Evolutionary conservation across 2,888 invertebrate genomes (phyloP), one percentile per base, ranked within the genome.

Genomic region (Mythimna albipuncta): DNA sequence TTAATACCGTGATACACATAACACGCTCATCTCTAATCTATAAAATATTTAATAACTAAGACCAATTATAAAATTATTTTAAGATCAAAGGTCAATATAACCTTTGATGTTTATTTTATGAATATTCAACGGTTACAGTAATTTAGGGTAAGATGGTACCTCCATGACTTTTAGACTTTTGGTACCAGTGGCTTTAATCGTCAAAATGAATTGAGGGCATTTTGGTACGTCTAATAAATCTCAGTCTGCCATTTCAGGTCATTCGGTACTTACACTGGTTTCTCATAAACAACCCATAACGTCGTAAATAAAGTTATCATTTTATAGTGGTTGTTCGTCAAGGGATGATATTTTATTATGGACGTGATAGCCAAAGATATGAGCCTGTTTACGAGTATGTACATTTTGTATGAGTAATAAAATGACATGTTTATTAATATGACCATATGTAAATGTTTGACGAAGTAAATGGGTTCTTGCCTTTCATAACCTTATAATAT

Each of bases 291-390:
- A 54, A 55, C 21, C 35, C 44, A 19, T 32, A 64, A 71, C 54
- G 41, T 69, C 83, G 52, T 83, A 72, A 77, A 82, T 72, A 73
- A 79, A 80, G 79, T 84, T 82, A 81, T 66, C 13, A 77, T 83
- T 75, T 81, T 80, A 76, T 76, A 64, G 75, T 66, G 65, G 77
- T 67, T 77, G 77, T 77, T 83, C 68, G 69, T 67, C 58, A 58
- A 76, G 70, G 78, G 81, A 81, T 85, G 68, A 74, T 74, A 58
- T 74, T 85, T 71, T 82, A 83, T 81, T 72, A 74, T 52, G 13
- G n/a, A 50, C 59, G 35, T 70, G 63, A 72, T 83, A 41, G 38
- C 41, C 35, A 16, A 47, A 68, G 58, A 77, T 72, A 82, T 61
- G 32, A 19, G 19, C 6, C 4, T 52, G 70, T 78, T 81, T 84